Percentiles rank a stretch among this genome's conserved stretches.
phyloP scores from a whole-genome alignment of 2,797 vertebrate species.

The Alfaro cultratus region DNA sequence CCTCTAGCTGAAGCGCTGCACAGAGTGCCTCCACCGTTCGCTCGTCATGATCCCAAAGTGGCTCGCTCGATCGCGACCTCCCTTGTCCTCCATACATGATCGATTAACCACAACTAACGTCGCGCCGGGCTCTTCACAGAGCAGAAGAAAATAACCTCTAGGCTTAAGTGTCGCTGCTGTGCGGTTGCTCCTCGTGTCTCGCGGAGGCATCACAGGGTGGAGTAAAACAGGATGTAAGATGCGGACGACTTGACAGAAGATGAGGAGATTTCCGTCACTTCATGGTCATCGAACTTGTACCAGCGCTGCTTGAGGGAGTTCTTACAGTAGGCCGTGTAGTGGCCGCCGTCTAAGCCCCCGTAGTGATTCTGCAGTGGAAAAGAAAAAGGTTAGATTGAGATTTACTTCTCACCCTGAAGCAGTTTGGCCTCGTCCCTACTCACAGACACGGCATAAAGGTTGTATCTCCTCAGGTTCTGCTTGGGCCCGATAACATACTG shows the following conservation, averaged over 20 bases:
- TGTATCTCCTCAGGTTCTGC: conserved; percentile 90
- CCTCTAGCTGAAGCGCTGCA: conserved; percentile 68
- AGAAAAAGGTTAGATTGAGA: neutral
- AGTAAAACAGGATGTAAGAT: conserved; percentile 98
- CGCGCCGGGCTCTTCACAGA: conserved; percentile 46
- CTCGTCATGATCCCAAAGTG: conserved; percentile 19
- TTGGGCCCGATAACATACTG: conserved; percentile 97
- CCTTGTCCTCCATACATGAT: conserved; percentile 7
- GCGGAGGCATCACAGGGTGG: conserved; percentile 82
- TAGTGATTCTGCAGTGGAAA: conserved; percentile 90
- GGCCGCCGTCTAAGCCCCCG: conserved; percentile 94
- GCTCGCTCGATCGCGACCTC: conserved; percentile 7
- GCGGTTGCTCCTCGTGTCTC: conserved; percentile 37
- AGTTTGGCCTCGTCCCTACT: conserved; percentile 72
- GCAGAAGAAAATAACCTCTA: conserved; percentile 42
- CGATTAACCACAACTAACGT: conserved; percentile 19
- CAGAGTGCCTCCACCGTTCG: conserved; percentile 30
- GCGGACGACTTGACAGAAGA: conserved; percentile 94
- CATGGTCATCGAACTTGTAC: conserved; percentile 98
- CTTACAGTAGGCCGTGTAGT: conserved; percentile 98
- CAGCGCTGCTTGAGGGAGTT: conserved; percentile 89
- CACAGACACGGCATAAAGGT: conserved; percentile 94
- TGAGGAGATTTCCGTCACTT: conserved; percentile 92
- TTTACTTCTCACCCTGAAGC: neutral
- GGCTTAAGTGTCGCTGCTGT: conserved; percentile 25